Evolutionary conservation across 2,113 vertebrate genomes (phyloP).

Genomic region (Hucho hucho): DNA sequence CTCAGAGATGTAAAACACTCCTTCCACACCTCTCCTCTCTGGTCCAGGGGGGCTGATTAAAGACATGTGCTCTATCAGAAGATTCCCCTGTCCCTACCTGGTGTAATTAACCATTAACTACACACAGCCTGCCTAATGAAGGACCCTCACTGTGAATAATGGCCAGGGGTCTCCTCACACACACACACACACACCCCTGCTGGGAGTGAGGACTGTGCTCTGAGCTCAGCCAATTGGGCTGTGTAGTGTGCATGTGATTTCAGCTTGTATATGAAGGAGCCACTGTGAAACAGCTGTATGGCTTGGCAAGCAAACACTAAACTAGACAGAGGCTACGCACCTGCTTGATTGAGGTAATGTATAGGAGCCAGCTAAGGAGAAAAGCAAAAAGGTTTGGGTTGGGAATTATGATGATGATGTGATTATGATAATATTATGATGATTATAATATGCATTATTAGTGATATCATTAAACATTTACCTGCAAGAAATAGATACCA

Average conservation of each 20-base stretch:
- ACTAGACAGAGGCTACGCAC: background rate
- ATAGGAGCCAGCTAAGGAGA: background rate
- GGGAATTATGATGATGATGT: background rate
- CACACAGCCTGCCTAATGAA: constrained; percentile 12
- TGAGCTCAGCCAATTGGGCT: background rate
- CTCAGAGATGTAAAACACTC: background rate
- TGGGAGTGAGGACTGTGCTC: too few species aligned
- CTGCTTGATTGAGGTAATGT: background rate
- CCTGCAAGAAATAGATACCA: too few species aligned
- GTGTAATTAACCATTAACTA: constrained; percentile 8
- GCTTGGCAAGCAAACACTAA: background rate
- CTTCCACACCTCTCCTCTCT: constrained; percentile 2
- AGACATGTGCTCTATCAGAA: constrained; percentile 16
- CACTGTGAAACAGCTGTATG: background rate
- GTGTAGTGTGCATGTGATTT: background rate
- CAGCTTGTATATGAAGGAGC: background rate
- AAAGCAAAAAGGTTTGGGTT: background rate
- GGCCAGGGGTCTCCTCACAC: background rate
- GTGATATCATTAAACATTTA: background rate
- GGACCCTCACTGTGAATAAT: constrained; percentile 6
- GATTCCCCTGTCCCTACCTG: background rate
- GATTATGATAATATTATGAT: background rate
- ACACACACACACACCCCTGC: background rate
- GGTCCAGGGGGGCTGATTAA: background rate
- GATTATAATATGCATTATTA: too few species aligned